These are phyloP conservation scores for Colletes latitarsis DNA, from an alignment of 1,140 invertebrate species.

Conservation along the genomic window DNA sequence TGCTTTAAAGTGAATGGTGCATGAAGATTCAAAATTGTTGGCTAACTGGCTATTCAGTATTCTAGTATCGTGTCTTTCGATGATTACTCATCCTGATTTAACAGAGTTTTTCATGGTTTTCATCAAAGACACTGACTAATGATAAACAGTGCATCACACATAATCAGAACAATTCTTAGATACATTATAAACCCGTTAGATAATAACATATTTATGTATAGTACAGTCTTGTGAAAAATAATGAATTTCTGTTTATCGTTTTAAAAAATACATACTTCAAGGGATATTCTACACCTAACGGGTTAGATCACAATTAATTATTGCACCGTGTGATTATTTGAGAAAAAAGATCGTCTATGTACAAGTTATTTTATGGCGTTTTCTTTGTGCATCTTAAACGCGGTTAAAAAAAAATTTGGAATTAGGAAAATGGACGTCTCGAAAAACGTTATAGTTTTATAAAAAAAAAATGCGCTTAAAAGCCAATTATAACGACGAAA, in stretches of 20 bases:
- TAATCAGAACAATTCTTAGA: constrained; percentile 6
- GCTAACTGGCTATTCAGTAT: constrained; percentile 4
- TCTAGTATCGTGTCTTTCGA: background rate
- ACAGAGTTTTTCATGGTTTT: background rate
- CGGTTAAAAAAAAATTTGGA: background rate
- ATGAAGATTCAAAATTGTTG: background rate
- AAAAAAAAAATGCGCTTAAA: constrained; percentile 8
- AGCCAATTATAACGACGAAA: no score
- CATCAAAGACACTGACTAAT: background rate
- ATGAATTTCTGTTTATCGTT: background rate
- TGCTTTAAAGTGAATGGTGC: background rate
- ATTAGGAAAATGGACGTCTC: background rate
- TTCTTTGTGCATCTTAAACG: constrained; percentile 3
- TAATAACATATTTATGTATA: background rate
- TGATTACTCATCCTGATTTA: background rate
- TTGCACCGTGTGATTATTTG: background rate
- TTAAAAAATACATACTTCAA: constrained; percentile 10
- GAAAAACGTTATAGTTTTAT: background rate
- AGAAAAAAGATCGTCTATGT: constrained; percentile 10
- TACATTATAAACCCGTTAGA: constrained; percentile 10
- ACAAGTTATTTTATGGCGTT: background rate
- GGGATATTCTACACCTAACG: constrained; percentile 5
- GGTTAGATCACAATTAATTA: constrained; percentile 31
- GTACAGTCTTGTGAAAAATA: constrained; percentile 2
- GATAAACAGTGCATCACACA: constrained; percentile 5